Percentiles rank a stretch among this genome's conserved stretches.
phyloP scores from a whole-genome alignment of 2,888 invertebrate species.

The Hylaea fasciaria region DNA sequence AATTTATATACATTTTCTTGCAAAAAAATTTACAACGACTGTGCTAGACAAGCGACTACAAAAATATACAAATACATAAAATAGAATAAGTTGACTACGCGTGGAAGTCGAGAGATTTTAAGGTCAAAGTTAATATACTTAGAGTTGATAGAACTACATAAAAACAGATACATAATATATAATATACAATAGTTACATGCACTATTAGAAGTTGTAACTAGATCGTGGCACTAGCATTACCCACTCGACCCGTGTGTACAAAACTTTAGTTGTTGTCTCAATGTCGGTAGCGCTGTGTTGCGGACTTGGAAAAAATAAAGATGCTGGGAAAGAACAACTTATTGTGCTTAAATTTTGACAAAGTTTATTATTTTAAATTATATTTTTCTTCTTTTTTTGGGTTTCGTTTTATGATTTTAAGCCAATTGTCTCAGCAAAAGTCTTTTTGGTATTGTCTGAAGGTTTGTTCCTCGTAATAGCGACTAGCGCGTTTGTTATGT shows the following conservation, averaged over 20 bases:
- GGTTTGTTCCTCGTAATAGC: slow-evolving; percentile 23
- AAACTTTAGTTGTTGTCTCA: slow-evolving; percentile 29
- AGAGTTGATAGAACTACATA: slow-evolving; percentile 28
- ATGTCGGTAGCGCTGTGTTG: slow-evolving; percentile 65
- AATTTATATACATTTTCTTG: slow-evolving; percentile 2
- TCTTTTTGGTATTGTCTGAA: slow-evolving; percentile 29
- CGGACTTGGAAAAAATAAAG: slow-evolving; percentile 56
- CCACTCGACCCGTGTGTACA: slow-evolving; percentile 40
- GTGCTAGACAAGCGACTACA: slow-evolving; percentile 37
- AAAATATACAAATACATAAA: slow-evolving; percentile 20
- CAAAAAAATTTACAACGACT: neutral
- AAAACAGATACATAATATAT: slow-evolving; percentile 24
- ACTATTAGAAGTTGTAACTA: slow-evolving; percentile 25
- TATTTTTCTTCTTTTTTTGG: neutral
- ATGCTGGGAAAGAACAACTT: slow-evolving; percentile 62
- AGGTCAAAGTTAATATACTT: neutral
- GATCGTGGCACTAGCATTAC: slow-evolving; percentile 44
- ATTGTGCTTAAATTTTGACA: slow-evolving; percentile 36
- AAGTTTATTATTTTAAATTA: slow-evolving; percentile 13
- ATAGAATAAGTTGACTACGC: slow-evolving; percentile 12
- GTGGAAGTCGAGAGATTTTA: slow-evolving; percentile 10
- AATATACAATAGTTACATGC: slow-evolving; percentile 39
- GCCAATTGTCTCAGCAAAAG: slow-evolving; percentile 26
- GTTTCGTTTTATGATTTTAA: slow-evolving; percentile 7
- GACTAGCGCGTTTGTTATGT: slow-evolving; percentile 29